Conservation (phyloP, 2,113 vertebrate species). For the Perca schrenkii region DNA sequence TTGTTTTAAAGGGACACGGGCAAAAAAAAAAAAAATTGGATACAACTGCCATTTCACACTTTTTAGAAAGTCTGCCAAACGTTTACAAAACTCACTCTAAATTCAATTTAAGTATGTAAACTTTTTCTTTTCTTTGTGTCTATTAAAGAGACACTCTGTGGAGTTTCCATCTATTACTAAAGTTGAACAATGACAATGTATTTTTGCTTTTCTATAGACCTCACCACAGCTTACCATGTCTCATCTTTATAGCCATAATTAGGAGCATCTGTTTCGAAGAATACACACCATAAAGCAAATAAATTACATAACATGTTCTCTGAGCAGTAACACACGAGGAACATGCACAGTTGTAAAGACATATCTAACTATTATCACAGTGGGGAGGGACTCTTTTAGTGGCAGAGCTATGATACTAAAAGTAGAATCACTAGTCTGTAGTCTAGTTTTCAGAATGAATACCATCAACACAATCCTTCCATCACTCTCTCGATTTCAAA, state of each 20-base stretch:
- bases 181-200: not conserved
- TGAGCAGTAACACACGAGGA: constrained; percentile 18
- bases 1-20: not conserved
- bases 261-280: constrained; percentile 48
- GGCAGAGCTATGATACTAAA: constrained; percentile 1
- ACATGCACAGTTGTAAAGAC: constrained; percentile 50
- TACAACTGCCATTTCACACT: not conserved
- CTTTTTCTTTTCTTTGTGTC: constrained; percentile 11
- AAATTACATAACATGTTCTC: constrained; percentile 62
- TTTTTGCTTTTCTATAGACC: constrained; percentile 3
- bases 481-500: constrained; percentile 23
- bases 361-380: constrained; percentile 37
- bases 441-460: constrained; percentile 30
- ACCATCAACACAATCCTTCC: not conserved
- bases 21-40: not conserved
- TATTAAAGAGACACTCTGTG: not conserved
- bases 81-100: not conserved
- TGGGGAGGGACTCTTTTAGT: constrained; percentile 8
- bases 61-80: not conserved
- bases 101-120: not conserved
- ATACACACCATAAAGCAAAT: constrained; percentile 45
- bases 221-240: not conserved
- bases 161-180: not conserved
- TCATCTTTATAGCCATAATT: constrained; percentile 70
- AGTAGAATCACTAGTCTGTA: constrained; percentile 15